phyloP scores from a whole-genome alignment of 2,113 vertebrate genomes.

The Diadophis punctatus region DNA sequence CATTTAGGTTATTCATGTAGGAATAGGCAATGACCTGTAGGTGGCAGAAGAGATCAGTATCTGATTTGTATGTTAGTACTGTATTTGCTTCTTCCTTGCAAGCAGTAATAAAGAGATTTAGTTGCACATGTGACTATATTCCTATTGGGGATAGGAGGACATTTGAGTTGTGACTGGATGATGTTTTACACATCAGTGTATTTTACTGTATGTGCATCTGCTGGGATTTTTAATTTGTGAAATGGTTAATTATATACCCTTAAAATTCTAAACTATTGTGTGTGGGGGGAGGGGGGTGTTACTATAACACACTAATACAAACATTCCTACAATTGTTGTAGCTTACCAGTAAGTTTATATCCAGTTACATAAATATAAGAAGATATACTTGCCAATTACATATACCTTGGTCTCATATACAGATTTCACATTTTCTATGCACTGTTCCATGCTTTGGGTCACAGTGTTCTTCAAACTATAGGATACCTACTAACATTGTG shows the following conservation, averaged over 20 bases:
- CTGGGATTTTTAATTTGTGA: neutral
- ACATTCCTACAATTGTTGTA: neutral
- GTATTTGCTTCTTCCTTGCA: neutral
- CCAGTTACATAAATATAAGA: neutral
- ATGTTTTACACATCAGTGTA: neutral
- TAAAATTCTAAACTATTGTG: neutral
- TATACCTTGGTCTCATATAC: neutral
- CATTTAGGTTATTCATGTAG: neutral
- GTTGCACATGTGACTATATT: neutral
- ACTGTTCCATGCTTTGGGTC: neutral
- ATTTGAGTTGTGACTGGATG: neutral
- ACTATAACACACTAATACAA: neutral
- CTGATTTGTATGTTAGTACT: neutral
- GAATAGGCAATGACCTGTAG: neutral
- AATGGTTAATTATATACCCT: neutral
- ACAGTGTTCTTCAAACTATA: neutral
- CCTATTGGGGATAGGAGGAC: neutral
- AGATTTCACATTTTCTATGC: neutral
- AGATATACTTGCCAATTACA: neutral
- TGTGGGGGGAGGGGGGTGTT: too few species aligned
- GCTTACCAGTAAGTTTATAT: neutral
- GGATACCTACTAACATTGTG: too few species aligned
- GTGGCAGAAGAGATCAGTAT: constrained; percentile 1
- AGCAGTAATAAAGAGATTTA: neutral
- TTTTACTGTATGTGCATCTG: neutral